A percentile compares a stretch with the other conserved stretches of the same genome.
Conservation (phyloP, 2,888 invertebrate species). For the Mesoligia furuncula region DNA sequence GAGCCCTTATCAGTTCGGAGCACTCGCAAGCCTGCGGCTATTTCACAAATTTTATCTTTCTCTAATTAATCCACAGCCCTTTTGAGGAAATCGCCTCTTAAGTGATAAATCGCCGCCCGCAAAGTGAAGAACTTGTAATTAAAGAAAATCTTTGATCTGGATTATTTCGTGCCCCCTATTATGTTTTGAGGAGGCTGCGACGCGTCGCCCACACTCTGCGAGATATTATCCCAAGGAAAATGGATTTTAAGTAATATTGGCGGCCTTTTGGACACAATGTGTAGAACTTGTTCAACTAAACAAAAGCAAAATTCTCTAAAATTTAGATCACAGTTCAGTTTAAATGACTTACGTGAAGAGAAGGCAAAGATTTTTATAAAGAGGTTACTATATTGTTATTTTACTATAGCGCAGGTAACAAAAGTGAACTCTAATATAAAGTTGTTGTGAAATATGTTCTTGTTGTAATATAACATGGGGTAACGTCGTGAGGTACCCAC, state of each 20-base stretch:
- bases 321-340: constrained; percentile 30
- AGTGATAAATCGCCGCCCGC: constrained; percentile 84
- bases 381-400: not conserved
- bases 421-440: constrained; percentile 13
- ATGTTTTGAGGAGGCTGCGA: constrained; percentile 63
- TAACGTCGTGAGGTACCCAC: constrained; percentile 10
- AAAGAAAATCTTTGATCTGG: constrained; percentile 85
- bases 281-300: constrained; percentile 21
- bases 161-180: constrained; percentile 76
- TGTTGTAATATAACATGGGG: constrained; percentile 27
- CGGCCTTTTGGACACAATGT: constrained; percentile 28
- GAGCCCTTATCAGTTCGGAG: constrained; percentile 82
- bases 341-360: constrained; percentile 21
- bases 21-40: constrained; percentile 83
- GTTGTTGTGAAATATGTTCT: constrained; percentile 30
- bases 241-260: constrained; percentile 64
- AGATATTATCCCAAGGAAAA: constrained; percentile 65
- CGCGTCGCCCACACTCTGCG: constrained; percentile 56
- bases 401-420: not conserved
- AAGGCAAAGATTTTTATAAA: constrained; percentile 11
- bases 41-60: constrained; percentile 88
- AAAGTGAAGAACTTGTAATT: constrained; percentile 84
- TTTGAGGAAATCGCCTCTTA: constrained; percentile 84
- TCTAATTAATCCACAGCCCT: constrained; percentile 87
- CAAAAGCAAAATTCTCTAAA: constrained; percentile 28